phyloP scores from a whole-genome alignment of 2,113 vertebrate genomes.

The Sander vitreus region DNA sequence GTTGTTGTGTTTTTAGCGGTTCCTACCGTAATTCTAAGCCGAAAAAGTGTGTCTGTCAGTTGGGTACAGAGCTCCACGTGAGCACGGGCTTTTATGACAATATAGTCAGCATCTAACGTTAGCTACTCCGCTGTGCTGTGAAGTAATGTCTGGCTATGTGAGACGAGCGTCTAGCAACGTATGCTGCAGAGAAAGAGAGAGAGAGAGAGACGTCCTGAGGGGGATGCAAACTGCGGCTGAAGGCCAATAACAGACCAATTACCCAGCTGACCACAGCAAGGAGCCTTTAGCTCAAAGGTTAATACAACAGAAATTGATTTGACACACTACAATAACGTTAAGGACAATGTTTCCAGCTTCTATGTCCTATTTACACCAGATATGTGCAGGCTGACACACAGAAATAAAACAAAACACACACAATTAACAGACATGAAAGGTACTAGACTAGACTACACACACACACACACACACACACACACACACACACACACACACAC shows the following conservation, averaged over 20 bases:
- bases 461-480: too few relatives aligned
- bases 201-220: not conserved
- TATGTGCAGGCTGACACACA: not conserved
- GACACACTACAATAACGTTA: conserved; percentile 70
- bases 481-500: conserved; percentile 19
- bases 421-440: conserved; percentile 26
- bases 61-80: too few relatives aligned
- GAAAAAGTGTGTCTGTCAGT: too few relatives aligned
- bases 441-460: not conserved
- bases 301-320: conserved; percentile 71
- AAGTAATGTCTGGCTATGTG: too few relatives aligned
- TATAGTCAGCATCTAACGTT: too few relatives aligned
- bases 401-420: conserved; percentile 24
- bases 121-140: too few relatives aligned
- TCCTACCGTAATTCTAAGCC: too few relatives aligned
- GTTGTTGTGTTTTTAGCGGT: too few relatives aligned
- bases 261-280: conserved; percentile 68
- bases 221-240: conserved; percentile 26
- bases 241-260: conserved; percentile 48
- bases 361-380: conserved; percentile 22
- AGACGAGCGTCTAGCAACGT: too few relatives aligned
- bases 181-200: not conserved
- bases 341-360: conserved; percentile 51
- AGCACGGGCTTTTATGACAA: too few relatives aligned
- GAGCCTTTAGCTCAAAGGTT: conserved; percentile 69